Base-by-base conservation (phyloP, 2,113 vertebrate genomes). In the Psophia crepitans region DNA sequence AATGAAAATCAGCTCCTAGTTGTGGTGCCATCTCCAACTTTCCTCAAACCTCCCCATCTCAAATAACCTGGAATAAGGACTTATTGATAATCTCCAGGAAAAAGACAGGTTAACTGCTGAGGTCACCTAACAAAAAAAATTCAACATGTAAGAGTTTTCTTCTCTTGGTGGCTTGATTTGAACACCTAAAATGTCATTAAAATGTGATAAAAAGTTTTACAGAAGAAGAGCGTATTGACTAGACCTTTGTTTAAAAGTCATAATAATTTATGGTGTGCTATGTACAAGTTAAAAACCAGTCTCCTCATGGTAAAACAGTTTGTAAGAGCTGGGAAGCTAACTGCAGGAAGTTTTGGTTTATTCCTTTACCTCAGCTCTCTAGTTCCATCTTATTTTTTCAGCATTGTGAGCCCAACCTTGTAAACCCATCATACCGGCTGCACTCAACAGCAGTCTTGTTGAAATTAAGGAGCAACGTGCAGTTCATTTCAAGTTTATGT, bases 101-200 rank as follows among this genome's bases (percentile, higher is more conserved):
- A 80, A 83, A 84, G 53, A 70, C 19, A 92, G 49, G 84, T 92
- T 88, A 95, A 87, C 64, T 66, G 71, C 79, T 91, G 70, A 97
- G 69, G 57, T 97, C 90, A 96, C 82, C 53, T 9, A 74, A 89
- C 79, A 73, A 91, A 97, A 96, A 96, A 93, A 90, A 91, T 61
- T 68, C 68, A 46, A 32, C 54, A 95, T 82, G 84, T 86, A 77
- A 76, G 78, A 84, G 54, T 48, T 79, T 43, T 85, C 66, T 39
- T 69, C 85, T 94, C 56, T 94, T 39, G 3, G 70, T 8, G 9
- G 35, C 54, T 95, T 82, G 54, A 89, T 93, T 96, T 92, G 81
- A 97, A 98, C 75, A 92, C 64, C 89, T 94, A 95, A 95, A 90
- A 95, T 41, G 33, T 90, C 94, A 97, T 97, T 96, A 92, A 96